Conservation (phyloP, 2,113 vertebrate species). For the Anser brachyrhynchus region DNA sequence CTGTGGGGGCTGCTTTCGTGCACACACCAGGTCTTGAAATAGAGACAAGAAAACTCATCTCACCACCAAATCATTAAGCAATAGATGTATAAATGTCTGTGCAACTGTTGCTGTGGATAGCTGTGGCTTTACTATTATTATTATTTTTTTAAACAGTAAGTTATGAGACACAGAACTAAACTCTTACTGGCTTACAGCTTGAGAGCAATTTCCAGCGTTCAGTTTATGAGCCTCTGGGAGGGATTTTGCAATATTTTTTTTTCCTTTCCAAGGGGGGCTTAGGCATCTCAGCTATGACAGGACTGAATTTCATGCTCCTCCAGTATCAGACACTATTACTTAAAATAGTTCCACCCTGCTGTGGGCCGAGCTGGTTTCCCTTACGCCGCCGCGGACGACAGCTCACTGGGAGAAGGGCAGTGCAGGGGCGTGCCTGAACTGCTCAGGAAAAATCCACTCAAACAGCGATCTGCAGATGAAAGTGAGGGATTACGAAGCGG, state of each 20-base stretch:
- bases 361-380: background rate
- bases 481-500: background rate
- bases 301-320: conserved; percentile 66
- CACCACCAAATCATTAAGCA: accelerated
- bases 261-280: background rate
- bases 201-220: background rate
- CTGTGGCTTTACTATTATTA: background rate
- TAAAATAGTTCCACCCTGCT: conserved; percentile 60
- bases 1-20: background rate
- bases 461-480: background rate
- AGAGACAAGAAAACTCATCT: background rate
- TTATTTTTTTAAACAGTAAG: background rate
- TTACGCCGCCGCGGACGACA: background rate
- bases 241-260: background rate
- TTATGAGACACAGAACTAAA: background rate
- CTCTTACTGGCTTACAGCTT: background rate
- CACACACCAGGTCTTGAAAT: background rate
- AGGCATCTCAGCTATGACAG: conserved; percentile 66
- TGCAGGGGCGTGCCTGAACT: background rate
- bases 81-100: background rate
- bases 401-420: background rate
- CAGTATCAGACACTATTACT: conserved; percentile 45
- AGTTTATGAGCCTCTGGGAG: background rate
- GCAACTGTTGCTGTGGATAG: background rate
- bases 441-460: background rate